Base-by-base conservation (phyloP, 2,797 vertebrate genomes). In the Apodemus agrarius region DNA sequence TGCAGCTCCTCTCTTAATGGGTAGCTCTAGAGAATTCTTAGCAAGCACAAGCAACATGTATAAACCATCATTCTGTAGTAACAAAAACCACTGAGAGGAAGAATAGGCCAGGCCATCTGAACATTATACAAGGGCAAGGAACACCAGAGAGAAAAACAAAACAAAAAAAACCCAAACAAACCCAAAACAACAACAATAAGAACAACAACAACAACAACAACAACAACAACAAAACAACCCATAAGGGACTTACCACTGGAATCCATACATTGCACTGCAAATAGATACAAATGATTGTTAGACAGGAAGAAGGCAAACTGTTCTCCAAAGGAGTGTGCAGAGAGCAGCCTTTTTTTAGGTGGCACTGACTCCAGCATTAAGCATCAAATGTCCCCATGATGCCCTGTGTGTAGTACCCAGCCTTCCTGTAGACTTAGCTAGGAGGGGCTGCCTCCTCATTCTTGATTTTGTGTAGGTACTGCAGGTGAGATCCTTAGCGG, bases 201-300 rank as follows among this genome's bases (percentile, higher is more conserved):
- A 69, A 17, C 34, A 69, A n/a, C 67, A 72, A 72, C 3, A 7
- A 72, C 67, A n/a, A 37, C 34, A 29, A 4, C 57, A 57, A 6
- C 59, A 29, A 34, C 14, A 69, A 17, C 34, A 69, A n/a, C 67
- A 72, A 72, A 7, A 72, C 67, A n/a, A 37, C 34, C 34, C 24
- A 16, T 19, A 67, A 85, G 13, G 5, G 57, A 95, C 96, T 96
- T 95, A 98, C 97, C 90, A 67, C 16, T 89, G 31, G 63, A 8
- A 93, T 87, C 92, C 8, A 78, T 37, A n/a, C 67, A 79, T 94
- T 97, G 95, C 34, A 90, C 97, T 98, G 63, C 90, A 97, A 93
- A 96, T 31, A 96, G 92, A 95, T 31, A 83, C 6, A 74, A 72
- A 54, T 75, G 63, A 82, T 46, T 82, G 14, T 82, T 93, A 31